Evolutionary conservation across 2,888 invertebrate genomes (phyloP), one percentile per base, ranked within the genome.

Genomic region (Perizoma affinitatum): DNA sequence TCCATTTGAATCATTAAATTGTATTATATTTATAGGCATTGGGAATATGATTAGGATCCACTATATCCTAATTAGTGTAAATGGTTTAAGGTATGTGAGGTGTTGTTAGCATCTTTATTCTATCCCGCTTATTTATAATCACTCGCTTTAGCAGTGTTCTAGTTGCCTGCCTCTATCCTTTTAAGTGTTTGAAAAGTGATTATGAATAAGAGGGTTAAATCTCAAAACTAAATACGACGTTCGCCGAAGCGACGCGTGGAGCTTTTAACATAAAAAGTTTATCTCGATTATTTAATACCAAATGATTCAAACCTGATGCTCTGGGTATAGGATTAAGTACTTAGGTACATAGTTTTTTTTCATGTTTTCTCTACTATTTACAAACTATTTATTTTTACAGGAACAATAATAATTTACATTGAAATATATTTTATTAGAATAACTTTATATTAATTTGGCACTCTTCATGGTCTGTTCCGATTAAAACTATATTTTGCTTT

Each of bases 341-440:
- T 6, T 38, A 38, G 7, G 38, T 38, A 38, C 3, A 38, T 38
- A 22, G 22, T 22, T 22, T 22, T 22, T n/a, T 22, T 22, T 22
- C 22, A 22, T 36, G 9, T 22, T 52, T 11, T 38, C 6, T 4
- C 4, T 49, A 22, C 8, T 58, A 51, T 55, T 54, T 63, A 65
- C 54, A 63, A 59, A 59, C 58, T 56, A 64, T 58, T 52, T 54
- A 42, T 60, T 61, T 65, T 50, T 62, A 66, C 63, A 68, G 66
- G 68, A 68, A 66, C 68, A 51, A 63, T 68, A 68, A 66, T 66
- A 51, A 63, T 68, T 60, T 49, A 63, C 61, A 57, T 55, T 56
- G 47, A 62, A 46, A 11, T 10, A 58, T 54, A 52, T 40, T 11
- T 44, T 60, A n/a, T 45, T 54, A 47, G 22, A 58, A 61, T 41